Evolutionary conservation across 2,888 invertebrate genomes (phyloP).

Genomic region (Sclerodermus sp.): DNA sequence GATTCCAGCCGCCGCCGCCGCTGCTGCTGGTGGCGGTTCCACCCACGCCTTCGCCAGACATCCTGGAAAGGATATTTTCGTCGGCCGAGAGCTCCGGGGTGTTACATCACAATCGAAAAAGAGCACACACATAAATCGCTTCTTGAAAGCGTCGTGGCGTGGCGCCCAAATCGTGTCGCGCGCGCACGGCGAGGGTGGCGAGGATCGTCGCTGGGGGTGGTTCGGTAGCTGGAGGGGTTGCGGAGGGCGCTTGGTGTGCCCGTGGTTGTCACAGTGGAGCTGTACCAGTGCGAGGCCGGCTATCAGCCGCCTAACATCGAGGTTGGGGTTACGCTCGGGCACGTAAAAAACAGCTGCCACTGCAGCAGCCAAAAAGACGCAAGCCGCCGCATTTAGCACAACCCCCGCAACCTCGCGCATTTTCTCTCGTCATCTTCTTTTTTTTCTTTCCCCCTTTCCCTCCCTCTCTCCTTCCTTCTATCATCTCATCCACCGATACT

Average conservation of each 20-base stretch:
- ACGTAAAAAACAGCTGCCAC: slow-evolving; percentile 31
- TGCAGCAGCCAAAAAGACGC: no score
- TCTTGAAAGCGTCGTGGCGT: slow-evolving; percentile 11
- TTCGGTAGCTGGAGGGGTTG: slow-evolving; percentile 10
- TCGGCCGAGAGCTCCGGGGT: not conserved
- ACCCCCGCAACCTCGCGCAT: not conserved
- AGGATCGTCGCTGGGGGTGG: not conserved
- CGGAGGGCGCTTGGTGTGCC: slow-evolving; percentile 13
- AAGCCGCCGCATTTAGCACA: not conserved
- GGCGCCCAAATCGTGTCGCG: slow-evolving; percentile 21
- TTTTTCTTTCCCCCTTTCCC: no score
- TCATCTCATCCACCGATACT: not conserved
- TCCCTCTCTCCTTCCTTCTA: no score
- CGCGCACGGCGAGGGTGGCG: not conserved
- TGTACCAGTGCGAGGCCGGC: slow-evolving; percentile 54
- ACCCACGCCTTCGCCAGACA: no score
- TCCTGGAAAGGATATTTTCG: no score
- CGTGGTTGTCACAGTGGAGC: slow-evolving; percentile 26
- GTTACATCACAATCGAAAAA: slow-evolving; percentile 12
- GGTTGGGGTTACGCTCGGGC: slow-evolving; percentile 37
- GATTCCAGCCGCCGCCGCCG: no score
- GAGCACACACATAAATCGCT: slow-evolving; percentile 9
- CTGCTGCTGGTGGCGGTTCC: no score
- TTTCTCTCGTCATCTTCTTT: no score
- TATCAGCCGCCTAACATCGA: slow-evolving; percentile 54